Evolutionary conservation across 1,140 invertebrate species (phyloP).

Genomic region (Heliconius eleuchia): DNA sequence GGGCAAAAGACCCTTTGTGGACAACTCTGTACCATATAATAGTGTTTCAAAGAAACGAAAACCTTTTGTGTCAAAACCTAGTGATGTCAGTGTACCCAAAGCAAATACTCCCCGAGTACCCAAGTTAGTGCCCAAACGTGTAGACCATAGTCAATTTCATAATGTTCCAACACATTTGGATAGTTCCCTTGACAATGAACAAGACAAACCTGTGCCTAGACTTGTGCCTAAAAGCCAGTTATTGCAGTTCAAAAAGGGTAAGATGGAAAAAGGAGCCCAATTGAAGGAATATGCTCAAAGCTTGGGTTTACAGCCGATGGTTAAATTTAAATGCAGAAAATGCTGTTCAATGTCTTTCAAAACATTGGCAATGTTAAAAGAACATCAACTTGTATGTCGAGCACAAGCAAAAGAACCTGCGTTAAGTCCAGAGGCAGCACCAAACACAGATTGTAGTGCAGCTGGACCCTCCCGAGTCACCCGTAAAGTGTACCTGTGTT

Average conservation of each 20-base stretch:
- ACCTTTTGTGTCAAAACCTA: constrained; percentile 54
- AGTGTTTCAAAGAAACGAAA: constrained; percentile 64
- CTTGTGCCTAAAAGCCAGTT: constrained; percentile 76
- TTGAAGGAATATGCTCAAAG: constrained; percentile 86
- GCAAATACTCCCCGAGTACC: constrained; percentile 57
- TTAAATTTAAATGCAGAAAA: constrained; percentile 86
- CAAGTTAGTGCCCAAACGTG: constrained; percentile 67
- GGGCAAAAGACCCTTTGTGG: constrained; percentile 72
- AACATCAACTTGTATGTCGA: constrained; percentile 83
- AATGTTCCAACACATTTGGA: constrained; percentile 58
- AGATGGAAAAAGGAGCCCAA: constrained; percentile 69
- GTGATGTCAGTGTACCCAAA: constrained; percentile 58
- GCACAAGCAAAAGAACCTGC: constrained; percentile 70
- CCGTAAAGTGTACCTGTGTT: constrained; percentile 88
- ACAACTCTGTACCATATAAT: constrained; percentile 61
- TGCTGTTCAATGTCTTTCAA: constrained; percentile 84
- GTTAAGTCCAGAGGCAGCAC: constrained; percentile 62
- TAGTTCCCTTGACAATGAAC: constrained; percentile 56
- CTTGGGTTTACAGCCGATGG: constrained; percentile 84
- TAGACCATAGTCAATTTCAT: constrained; percentile 63
- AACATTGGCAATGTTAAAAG: constrained; percentile 82
- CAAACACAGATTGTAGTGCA: constrained; percentile 52
- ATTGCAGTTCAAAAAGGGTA: constrained; percentile 70
- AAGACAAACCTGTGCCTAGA: constrained; percentile 71
- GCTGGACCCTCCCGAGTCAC: constrained; percentile 84